Evolutionary conservation across 2,113 vertebrate species (phyloP).

Genomic region (Azemiops feae): DNA sequence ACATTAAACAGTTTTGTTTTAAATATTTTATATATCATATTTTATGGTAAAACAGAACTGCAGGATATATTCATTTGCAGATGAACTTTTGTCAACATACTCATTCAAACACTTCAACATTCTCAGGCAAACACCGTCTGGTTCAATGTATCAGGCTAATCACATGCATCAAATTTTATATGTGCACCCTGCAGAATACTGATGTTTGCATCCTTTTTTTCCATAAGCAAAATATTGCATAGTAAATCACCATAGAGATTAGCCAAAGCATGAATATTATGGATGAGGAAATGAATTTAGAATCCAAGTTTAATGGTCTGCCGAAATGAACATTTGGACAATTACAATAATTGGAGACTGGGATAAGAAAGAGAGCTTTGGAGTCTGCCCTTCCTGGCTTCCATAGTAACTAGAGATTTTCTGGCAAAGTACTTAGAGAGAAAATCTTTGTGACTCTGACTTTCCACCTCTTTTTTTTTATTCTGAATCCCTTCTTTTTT

Average conservation of each 20-base stretch:
- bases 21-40: background rate
- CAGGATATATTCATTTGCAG: accelerated
- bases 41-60: background rate
- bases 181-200: background rate
- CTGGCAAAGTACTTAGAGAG: background rate
- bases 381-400: background rate
- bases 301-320: background rate
- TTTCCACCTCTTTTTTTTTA: background rate
- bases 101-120: background rate
- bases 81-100: background rate
- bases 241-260: background rate
- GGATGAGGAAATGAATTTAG: background rate
- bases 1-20: background rate
- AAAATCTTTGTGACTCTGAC: background rate
- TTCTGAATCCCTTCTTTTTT: background rate
- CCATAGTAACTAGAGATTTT: background rate
- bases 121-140: background rate
- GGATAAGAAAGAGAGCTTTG: background rate
- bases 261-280: background rate
- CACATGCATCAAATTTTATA: background rate
- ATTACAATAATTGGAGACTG: background rate
- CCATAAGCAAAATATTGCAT: background rate
- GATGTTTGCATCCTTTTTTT: background rate
- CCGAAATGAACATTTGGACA: background rate
- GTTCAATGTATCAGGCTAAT: background rate